Evolutionary conservation across 2,797 vertebrate genomes (phyloP).

Genomic region (Nannoperca australis): DNA sequence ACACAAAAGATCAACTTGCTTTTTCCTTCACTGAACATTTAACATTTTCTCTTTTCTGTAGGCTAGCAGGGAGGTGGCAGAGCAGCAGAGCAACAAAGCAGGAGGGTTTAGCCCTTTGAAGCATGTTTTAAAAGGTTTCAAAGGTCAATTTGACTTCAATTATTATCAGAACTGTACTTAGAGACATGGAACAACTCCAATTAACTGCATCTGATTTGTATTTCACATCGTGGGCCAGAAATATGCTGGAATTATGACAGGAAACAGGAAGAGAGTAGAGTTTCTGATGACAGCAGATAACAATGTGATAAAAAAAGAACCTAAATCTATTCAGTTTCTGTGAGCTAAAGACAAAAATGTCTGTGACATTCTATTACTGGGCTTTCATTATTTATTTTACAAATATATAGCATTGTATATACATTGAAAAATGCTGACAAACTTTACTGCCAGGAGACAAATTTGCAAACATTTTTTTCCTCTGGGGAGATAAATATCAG

Average conservation of each 20-base stretch:
- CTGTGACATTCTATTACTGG: background rate
- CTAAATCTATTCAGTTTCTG: no score
- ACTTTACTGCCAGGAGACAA: background rate
- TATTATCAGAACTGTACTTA: background rate
- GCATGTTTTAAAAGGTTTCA: background rate
- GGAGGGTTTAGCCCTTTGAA: background rate
- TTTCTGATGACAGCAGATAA: background rate
- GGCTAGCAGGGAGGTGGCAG: slow-evolving; percentile 36
- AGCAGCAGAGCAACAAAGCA: background rate
- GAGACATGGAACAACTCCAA: background rate
- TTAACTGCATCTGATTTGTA: background rate
- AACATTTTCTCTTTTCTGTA: background rate
- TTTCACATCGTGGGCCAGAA: background rate
- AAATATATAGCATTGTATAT: background rate
- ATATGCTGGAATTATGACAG: background rate
- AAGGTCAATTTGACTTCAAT: background rate
- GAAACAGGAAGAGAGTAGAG: background rate
- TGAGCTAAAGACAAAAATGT: no score
- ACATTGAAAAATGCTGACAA: background rate
- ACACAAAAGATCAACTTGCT: background rate
- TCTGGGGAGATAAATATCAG: background rate
- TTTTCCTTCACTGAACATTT: background rate
- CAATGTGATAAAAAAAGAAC: no score
- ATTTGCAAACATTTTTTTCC: background rate
- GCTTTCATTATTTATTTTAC: background rate